Percentiles rank a stretch among this genome's conserved stretches.
Evolutionary conservation across 2,113 vertebrate species (phyloP).

Genomic region (Ammospiza caudacuta): DNA sequence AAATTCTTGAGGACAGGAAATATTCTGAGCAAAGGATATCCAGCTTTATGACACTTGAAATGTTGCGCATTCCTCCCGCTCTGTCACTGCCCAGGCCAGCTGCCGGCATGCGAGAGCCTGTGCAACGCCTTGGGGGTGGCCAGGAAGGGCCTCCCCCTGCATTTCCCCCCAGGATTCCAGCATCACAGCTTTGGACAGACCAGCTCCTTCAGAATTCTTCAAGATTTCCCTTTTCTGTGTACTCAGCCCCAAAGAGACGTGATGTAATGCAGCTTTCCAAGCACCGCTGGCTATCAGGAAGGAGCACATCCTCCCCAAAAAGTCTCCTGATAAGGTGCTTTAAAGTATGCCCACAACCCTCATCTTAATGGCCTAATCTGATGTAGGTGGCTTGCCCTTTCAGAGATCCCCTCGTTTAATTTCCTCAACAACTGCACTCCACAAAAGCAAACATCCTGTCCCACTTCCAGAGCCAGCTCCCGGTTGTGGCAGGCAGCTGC

Average conservation of each 20-base stretch:
- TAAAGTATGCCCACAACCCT: not conserved
- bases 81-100: not conserved
- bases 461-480: not conserved
- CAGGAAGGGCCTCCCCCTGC: not conserved
- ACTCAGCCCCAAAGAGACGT: not conserved
- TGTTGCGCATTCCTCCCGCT: not conserved
- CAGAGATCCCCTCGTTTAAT: not conserved
- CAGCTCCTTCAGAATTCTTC: not conserved
- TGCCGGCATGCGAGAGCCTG: rapidly evolving
- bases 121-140: rapidly evolving
- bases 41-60: slow-evolving; percentile 10
- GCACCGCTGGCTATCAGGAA: not conserved
- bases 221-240: not conserved
- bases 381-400: not conserved
- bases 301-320: not conserved
- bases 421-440: slow-evolving; percentile 48
- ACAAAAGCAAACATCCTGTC: slow-evolving; percentile 62
- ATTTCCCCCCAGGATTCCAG: not conserved
- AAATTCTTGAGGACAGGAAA: slow-evolving; percentile 27
- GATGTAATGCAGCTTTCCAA: rapidly evolving
- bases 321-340: not conserved
- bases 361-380: not conserved
- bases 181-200: not conserved
- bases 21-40: not conserved
- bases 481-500: not conserved